A percentile compares a stretch with the other conserved stretches of the same genome.
Conservation (phyloP, 2,113 vertebrate species). For the Petaurus breviceps region DNA sequence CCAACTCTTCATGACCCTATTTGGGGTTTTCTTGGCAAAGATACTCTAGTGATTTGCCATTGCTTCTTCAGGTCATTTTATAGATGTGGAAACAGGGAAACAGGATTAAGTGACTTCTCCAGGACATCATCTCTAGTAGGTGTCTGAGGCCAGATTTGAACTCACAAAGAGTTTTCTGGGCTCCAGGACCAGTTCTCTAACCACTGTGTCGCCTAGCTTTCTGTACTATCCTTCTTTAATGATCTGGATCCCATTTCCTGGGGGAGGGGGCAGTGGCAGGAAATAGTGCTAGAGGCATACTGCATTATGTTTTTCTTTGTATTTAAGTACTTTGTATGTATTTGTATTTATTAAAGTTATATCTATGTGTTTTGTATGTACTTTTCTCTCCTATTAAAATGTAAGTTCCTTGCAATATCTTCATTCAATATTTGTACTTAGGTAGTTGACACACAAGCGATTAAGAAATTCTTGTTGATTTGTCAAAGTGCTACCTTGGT, state of each 20-base stretch:
- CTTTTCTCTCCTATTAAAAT: background rate
- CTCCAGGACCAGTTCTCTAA: background rate
- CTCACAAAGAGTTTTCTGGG: background rate
- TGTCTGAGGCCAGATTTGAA: background rate
- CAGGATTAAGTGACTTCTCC: too few species aligned
- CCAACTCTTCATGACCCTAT: too few species aligned
- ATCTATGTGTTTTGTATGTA: background rate
- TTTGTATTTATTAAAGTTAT: background rate
- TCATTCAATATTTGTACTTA: background rate
- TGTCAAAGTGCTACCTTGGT: background rate
- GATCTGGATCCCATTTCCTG: background rate
- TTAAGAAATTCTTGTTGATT: background rate
- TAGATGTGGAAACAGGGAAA: too few species aligned
- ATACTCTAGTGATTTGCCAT: too few species aligned
- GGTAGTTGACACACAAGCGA: background rate
- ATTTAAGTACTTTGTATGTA: background rate
- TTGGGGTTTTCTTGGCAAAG: too few species aligned
- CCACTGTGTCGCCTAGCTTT: too few species aligned
- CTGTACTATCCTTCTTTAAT: background rate
- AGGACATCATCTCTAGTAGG: too few species aligned
- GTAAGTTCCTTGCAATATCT: background rate
- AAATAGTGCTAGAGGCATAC: background rate
- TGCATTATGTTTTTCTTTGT: background rate
- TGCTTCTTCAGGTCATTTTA: too few species aligned
- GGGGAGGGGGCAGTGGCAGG: too few species aligned